Conservation (phyloP, 2,888 invertebrate species). For the Germaria angustata region DNA sequence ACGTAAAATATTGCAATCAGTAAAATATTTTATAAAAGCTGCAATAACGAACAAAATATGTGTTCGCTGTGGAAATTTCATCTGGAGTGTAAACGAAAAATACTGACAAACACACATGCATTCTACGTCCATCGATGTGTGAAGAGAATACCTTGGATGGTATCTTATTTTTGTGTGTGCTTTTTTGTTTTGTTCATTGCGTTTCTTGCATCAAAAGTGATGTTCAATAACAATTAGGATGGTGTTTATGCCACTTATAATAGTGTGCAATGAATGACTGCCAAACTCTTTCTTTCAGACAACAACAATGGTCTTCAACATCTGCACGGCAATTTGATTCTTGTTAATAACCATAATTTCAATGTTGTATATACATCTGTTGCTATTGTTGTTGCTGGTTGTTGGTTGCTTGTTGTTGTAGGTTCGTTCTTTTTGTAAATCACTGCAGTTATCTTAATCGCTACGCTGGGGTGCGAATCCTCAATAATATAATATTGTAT, state of each 20-base stretch:
- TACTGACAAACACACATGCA: not conserved
- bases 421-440: constrained; percentile 57
- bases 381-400: constrained; percentile 8
- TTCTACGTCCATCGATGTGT: not conserved
- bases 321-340: constrained; percentile 65
- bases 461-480: constrained; percentile 66
- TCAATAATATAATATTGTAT: constrained; percentile 50
- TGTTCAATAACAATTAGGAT: constrained; percentile 67
- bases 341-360: constrained; percentile 67
- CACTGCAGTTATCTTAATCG: constrained; percentile 68
- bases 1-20: constrained; percentile 59
- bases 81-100: constrained; percentile 7
- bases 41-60: constrained; percentile 37
- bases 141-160: constrained; percentile 34
- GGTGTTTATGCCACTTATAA: constrained; percentile 68
- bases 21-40: constrained; percentile 56
- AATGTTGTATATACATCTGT: constrained; percentile 56
- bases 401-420: constrained; percentile 13
- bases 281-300: constrained; percentile 31
- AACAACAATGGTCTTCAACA: constrained; percentile 39
- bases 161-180: constrained; percentile 15
- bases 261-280: constrained; percentile 67
- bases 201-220: constrained; percentile 52
- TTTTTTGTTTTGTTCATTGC: not conserved
- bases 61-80: constrained; percentile 12